Evolutionary conservation across 2,113 vertebrate species (phyloP).

Genomic region (Mastomys coucha): DNA sequence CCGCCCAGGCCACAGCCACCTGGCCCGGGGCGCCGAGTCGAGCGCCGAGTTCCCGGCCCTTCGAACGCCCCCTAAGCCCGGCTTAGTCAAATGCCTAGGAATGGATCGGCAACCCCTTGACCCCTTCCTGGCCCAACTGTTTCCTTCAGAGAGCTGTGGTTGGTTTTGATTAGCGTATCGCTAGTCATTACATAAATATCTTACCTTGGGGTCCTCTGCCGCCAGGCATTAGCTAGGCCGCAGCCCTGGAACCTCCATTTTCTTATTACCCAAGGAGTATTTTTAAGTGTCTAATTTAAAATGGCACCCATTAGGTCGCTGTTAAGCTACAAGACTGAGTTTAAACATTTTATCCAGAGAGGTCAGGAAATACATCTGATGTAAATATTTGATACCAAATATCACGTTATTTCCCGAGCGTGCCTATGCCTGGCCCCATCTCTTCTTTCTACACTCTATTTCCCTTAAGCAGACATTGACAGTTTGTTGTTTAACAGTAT

Average conservation of each 20-base stretch:
- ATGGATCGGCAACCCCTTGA: background rate
- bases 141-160: background rate
- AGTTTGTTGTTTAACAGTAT: conserved; percentile 64
- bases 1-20: background rate
- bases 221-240: background rate
- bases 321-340: background rate
- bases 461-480: background rate
- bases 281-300: background rate
- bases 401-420: background rate
- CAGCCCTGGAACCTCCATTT: background rate
- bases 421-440: background rate
- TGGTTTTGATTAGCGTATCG: too few relatives aligned
- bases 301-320: background rate
- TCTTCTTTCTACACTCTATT: background rate
- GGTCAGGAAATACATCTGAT: background rate
- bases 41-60: background rate
- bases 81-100: conserved; percentile 47
- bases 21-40: background rate
- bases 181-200: too few relatives aligned
- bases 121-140: background rate
- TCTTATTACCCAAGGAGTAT: background rate
- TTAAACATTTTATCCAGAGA: background rate
- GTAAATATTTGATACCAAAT: background rate
- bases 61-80: background rate
- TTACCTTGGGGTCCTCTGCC: too few relatives aligned